phyloP scores from a whole-genome alignment of 2,113 vertebrate genomes.

The Camelus dromedarius region DNA sequence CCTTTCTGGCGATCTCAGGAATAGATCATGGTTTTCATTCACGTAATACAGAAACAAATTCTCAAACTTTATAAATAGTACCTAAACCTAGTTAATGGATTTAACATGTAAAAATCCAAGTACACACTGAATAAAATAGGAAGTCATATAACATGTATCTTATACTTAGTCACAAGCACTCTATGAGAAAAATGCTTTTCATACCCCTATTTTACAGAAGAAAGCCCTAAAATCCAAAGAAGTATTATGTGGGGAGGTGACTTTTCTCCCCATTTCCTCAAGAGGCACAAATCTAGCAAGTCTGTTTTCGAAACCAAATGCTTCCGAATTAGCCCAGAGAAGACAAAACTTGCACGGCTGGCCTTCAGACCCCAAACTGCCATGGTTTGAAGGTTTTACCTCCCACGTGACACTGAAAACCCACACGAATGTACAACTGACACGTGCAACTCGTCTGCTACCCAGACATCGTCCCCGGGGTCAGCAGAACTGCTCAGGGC shows the following conservation, averaged over 20 bases:
- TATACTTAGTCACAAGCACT: neutral
- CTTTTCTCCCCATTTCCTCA: neutral
- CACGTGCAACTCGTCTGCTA: fast-evolving
- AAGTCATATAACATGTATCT: neutral
- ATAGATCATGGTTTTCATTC: neutral
- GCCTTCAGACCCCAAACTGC: neutral
- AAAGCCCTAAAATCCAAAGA: neutral
- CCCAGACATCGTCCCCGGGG: neutral
- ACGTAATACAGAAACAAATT: neutral
- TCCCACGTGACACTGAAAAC: neutral
- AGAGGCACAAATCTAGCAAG: neutral
- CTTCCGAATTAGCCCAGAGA: neutral
- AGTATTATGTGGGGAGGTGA: neutral
- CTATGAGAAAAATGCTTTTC: neutral
- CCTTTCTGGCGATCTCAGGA: neutral
- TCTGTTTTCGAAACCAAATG: neutral
- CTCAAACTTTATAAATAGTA: neutral
- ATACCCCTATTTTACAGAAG: neutral
- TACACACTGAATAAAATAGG: neutral
- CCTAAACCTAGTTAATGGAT: neutral
- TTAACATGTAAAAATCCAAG: neutral
- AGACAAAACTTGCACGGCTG: fast-evolving
- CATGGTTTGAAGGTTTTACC: neutral
- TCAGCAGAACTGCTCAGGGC: neutral
- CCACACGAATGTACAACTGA: neutral